Evolutionary conservation across 2,888 invertebrate genomes (phyloP), one percentile per base, ranked within the genome.

Genomic region (Lysandra bellargus): DNA sequence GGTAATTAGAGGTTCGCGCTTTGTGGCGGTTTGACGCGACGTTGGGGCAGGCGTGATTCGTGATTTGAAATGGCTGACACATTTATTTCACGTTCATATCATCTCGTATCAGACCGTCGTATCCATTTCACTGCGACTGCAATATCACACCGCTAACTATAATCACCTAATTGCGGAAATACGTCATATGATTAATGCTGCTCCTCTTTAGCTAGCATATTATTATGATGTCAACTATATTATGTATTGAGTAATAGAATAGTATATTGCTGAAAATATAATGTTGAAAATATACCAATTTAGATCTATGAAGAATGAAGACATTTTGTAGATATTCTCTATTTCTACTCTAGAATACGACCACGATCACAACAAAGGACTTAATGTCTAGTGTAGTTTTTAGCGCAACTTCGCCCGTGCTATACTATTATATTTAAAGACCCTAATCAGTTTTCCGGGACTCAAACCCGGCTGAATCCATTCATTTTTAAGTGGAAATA

Each of bases 71-170:
- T 69, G 14, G 69, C 17, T 37, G 69, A 69, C 69, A 37, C 69
- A 69, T 69, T 69, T 69, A 69, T 69, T 69, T 69, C 69, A 69
- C 14, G 69, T 33, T 69, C 69, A 69, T 69, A 49, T 69, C 69
- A 69, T 17, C 33, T 37, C 69, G 14, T 69, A 69, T 69, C 69
- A 33, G 33, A 33, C 33, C 1, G 33, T 64, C 61, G n/a, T 23
- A 64, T 69, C 69, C 69, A 69, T 69, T 37, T 4, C 33, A 37
- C 33, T 69, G 69, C 30, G 64, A 64, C 9, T 30, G 64, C 64
- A 64, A 64, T 69, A 69, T 69, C 33, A 69, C 69, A 33, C 69
- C 14, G 33, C 33, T 69, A 12, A 69, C 69, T 69, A 69, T 69
- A 69, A 69, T 61, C 61, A 61, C 33, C 33, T 69, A 37, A 69